phyloP scores from a whole-genome alignment of 2,888 invertebrate species.

The Sturmia bella region DNA sequence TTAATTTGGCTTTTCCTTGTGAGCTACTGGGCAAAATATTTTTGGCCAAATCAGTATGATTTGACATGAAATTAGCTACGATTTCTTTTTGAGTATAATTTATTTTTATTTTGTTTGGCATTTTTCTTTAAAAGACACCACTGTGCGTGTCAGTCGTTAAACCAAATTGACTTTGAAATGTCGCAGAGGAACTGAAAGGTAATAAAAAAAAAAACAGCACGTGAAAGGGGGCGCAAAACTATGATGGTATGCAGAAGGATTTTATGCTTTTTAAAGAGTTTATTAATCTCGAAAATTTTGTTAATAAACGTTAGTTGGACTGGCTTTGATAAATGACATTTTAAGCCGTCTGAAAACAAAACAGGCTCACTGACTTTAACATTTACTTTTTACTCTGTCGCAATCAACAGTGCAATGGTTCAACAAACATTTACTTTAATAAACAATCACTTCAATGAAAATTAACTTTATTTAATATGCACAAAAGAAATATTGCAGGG shows the following conservation, averaged over 20 bases:
- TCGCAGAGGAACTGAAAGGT: neutral
- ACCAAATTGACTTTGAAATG: conserved; percentile 25
- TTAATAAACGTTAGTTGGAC: conserved; percentile 40
- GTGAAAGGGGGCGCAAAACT: neutral
- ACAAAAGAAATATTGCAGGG: too few species aligned
- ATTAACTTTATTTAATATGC: too few species aligned
- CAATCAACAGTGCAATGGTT: too few species aligned
- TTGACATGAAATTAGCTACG: too few species aligned
- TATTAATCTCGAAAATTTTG: conserved; percentile 43
- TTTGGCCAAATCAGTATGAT: too few species aligned
- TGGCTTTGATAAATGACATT: conserved; percentile 18
- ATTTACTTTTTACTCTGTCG: neutral
- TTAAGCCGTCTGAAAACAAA: neutral
- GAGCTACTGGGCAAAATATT: too few species aligned
- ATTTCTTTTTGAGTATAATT: too few species aligned
- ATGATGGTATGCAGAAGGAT: conserved; percentile 2
- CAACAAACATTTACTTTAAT: too few species aligned
- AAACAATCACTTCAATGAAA: too few species aligned
- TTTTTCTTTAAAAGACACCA: conserved; percentile 33
- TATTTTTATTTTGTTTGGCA: too few species aligned
- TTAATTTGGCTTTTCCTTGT: too few species aligned
- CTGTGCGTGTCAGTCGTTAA: conserved; percentile 39
- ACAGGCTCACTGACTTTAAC: conserved; percentile 6
- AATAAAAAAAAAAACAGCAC: neutral
- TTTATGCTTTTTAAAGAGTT: conserved; percentile 28